Percentiles rank a stretch among this genome's conserved stretches.
Evolutionary conservation across 2,888 invertebrate genomes (phyloP).

Genomic region (Cataglyphis cursor): DNA sequence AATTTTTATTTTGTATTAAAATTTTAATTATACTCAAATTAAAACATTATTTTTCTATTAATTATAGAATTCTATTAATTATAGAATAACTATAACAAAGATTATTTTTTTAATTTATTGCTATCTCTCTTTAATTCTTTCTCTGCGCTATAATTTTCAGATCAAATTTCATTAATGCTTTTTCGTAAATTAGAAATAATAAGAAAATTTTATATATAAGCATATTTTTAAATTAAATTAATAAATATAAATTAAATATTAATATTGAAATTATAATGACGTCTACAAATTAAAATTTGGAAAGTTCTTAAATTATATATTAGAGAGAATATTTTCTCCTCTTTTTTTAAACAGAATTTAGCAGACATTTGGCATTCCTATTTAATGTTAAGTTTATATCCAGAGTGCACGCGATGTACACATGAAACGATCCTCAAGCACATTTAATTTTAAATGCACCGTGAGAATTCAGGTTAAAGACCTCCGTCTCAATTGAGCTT

Average conservation of each 20-base stretch:
- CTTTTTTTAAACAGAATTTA: conserved; percentile 4
- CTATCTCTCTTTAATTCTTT: neutral
- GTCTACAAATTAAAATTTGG: neutral
- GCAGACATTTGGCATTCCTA: neutral
- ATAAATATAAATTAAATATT: neutral
- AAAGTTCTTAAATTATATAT: neutral
- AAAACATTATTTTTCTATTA: neutral
- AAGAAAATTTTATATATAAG: neutral
- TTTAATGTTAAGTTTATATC: conserved; percentile 9
- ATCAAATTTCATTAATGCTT: neutral
- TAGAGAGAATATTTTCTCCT: neutral
- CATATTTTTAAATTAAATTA: neutral
- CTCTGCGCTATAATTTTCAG: neutral
- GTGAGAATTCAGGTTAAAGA: conserved; percentile 15
- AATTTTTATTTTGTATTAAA: neutral
- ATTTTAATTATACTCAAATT: neutral
- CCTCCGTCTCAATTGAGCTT: conserved; percentile 4
- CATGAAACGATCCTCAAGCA: neutral
- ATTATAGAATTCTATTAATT: neutral
- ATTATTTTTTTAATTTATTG: neutral
- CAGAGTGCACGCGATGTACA: neutral
- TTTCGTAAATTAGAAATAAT: neutral
- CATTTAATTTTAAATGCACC: neutral
- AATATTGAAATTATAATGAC: neutral
- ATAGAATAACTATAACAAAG: neutral